These are phyloP conservation scores for Cataglyphis hispanica DNA, from an alignment of 1,140 invertebrate species.

Conservation along the genomic window DNA sequence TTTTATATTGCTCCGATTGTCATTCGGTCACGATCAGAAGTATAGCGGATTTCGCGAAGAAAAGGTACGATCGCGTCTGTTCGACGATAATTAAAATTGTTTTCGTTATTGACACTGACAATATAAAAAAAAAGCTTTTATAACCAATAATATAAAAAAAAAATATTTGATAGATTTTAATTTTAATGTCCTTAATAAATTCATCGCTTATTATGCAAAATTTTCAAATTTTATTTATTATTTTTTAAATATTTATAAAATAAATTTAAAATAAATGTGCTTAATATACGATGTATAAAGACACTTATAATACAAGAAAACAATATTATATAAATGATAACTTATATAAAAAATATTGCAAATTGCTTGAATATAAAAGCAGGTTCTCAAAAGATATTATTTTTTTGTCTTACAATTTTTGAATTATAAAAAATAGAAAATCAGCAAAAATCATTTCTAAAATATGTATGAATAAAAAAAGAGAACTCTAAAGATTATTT, in stretches of 20 bases:
- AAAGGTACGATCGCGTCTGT: slow-evolving; percentile 19
- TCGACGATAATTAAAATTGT: neutral
- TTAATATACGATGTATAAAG: neutral
- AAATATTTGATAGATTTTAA: slow-evolving; percentile 16
- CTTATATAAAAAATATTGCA: neutral
- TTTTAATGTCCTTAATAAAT: neutral
- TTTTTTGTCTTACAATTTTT: neutral
- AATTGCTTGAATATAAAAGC: neutral
- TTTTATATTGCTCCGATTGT: slow-evolving; percentile 17
- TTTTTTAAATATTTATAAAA: neutral
- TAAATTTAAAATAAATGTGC: neutral
- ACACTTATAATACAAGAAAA: neutral
- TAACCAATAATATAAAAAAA: neutral
- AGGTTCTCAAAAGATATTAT: neutral
- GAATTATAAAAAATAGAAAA: neutral
- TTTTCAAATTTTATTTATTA: neutral
- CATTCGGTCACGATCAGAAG: slow-evolving; percentile 5
- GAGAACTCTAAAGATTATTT: neutral
- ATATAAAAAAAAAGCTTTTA: slow-evolving; percentile 1
- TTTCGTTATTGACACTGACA: neutral
- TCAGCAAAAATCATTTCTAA: no score
- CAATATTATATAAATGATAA: neutral
- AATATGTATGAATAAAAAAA: neutral
- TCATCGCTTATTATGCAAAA: neutral
- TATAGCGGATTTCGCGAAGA: slow-evolving; percentile 30